Conservation (phyloP, 2,797 vertebrate species). For the Chaetodon trifasciatus region DNA sequence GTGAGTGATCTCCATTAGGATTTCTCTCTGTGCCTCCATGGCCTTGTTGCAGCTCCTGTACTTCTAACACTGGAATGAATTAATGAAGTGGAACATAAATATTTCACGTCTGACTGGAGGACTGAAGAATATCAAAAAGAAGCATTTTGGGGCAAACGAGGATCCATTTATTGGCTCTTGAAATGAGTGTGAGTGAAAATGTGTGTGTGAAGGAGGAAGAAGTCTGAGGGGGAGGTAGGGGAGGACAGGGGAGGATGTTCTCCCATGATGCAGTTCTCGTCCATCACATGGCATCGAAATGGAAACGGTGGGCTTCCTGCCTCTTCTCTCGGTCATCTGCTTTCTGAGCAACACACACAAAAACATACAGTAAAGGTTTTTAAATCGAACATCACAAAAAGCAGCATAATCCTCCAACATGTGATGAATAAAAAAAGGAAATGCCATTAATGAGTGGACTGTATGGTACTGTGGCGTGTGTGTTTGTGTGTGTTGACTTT, state of each 20-base stretch:
- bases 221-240: neutral
- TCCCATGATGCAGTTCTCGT: constrained; percentile 37
- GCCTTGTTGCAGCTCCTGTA: constrained; percentile 58
- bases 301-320: constrained; percentile 97
- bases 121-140: constrained; percentile 64
- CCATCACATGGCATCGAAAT: constrained; percentile 98
- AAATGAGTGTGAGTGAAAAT: constrained; percentile 45
- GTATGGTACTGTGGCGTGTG: too few relatives aligned
- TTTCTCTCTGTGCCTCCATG: constrained; percentile 42
- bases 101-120: constrained; percentile 66
- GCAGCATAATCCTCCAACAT: constrained; percentile 1
- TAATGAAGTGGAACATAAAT: constrained; percentile 65
- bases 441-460: neutral
- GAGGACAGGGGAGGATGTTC: neutral
- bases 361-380: neutral
- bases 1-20: constrained; percentile 37
- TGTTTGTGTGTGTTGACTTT: neutral
- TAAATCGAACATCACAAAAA: neutral
- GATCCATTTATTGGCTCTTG: constrained; percentile 58
- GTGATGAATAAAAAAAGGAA: neutral
- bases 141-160: constrained; percentile 65
- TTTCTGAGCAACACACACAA: constrained; percentile 89
- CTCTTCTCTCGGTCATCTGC: constrained; percentile 97
- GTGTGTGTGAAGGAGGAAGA: constrained; percentile 5
- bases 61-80: constrained; percentile 71